Base-by-base conservation (phyloP, 2,888 invertebrate species). In the Monochamus alternatus region DNA sequence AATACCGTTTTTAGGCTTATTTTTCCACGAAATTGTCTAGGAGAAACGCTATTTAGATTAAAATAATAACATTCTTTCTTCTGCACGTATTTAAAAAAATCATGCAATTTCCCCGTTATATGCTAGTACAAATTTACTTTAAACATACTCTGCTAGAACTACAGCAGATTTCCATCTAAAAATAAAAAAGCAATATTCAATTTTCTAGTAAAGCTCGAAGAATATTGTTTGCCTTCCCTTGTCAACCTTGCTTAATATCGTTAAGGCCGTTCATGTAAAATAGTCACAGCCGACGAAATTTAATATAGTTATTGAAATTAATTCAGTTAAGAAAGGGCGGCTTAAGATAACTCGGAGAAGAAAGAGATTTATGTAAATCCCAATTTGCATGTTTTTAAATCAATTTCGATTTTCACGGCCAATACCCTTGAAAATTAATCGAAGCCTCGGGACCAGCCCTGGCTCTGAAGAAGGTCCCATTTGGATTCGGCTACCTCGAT, bases 401-500 rank as follows among this genome's bases (percentile, higher is more conserved):
- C 55, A 55, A 14, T 55, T 55, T n/a, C 55, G 55, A 55, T 55
- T 55, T 55, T 55, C n/a, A 55, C 55, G 55, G 55, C 7, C 55
- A 22, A 55, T 55, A 55, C 55, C 14, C 55, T n/a, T 55, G 22
- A 22, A 38, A 55, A 55, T 55, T 55, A 55, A 55, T 55, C 55
- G 55, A 55, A 55, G 47, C 10, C 30, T 14, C 12, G 22, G 22
- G 38, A 38, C 38, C 66, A n/a, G 9, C 58, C 52, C 68, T 69
- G 69, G 30, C 22, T 31, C 30, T 47, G 5, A 12, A 69, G 69
- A 12, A 60, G 22, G 7, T 55, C 31, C 69, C 14, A 67, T 67
- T 55, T 55, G 14, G 14, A 55, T 69, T 30, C 69, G 9, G 30
- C 43, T 44, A 59, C 47, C 47, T 69, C 69, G 60, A 60, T 69